These are phyloP conservation scores for Zelostemma sp. DNA, from an alignment of 1,140 invertebrate genomes.

Conservation along the genomic window DNA sequence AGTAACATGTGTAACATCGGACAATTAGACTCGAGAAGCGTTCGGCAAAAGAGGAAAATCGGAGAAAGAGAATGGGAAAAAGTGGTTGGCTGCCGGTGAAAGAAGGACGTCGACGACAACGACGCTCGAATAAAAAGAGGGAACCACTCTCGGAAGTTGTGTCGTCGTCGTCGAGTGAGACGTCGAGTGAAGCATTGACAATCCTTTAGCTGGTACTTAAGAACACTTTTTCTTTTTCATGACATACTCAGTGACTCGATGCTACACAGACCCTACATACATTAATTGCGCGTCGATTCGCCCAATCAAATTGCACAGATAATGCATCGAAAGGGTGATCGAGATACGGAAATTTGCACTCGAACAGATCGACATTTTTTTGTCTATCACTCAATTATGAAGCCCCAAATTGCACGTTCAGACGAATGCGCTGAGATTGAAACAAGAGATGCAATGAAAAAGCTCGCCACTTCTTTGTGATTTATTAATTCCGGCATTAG, in stretches of 20 bases:
- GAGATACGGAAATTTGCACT: too few species aligned
- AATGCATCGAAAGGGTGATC: too few species aligned
- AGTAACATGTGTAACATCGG: slow-evolving; percentile 16
- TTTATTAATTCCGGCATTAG: slow-evolving; percentile 43
- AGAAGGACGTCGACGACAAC: too few species aligned
- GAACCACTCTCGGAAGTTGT: slow-evolving; percentile 43
- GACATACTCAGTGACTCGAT: too few species aligned
- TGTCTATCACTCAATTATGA: too few species aligned
- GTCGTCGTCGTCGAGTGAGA: slow-evolving; percentile 42
- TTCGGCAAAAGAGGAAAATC: slow-evolving; percentile 36
- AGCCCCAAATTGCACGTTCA: too few species aligned
- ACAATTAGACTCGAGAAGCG: slow-evolving; percentile 51
- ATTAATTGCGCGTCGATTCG: too few species aligned
- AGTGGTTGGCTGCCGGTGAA: slow-evolving; percentile 18
- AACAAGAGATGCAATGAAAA: too few species aligned
- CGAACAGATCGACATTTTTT: too few species aligned
- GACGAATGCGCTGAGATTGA: too few species aligned
- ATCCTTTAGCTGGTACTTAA: slow-evolving; percentile 59
- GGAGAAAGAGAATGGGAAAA: slow-evolving; percentile 24
- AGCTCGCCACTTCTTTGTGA: slow-evolving; percentile 18
- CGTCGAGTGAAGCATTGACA: slow-evolving; percentile 57
- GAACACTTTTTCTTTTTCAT: slow-evolving; percentile 48
- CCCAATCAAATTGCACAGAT: too few species aligned
- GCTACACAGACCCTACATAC: too few species aligned
- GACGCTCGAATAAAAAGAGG: slow-evolving; percentile 35